A percentile compares a stretch with the other conserved stretches of the same genome.
Conservation (phyloP, 2,113 vertebrate genomes). For the Scomber scombrus region DNA sequence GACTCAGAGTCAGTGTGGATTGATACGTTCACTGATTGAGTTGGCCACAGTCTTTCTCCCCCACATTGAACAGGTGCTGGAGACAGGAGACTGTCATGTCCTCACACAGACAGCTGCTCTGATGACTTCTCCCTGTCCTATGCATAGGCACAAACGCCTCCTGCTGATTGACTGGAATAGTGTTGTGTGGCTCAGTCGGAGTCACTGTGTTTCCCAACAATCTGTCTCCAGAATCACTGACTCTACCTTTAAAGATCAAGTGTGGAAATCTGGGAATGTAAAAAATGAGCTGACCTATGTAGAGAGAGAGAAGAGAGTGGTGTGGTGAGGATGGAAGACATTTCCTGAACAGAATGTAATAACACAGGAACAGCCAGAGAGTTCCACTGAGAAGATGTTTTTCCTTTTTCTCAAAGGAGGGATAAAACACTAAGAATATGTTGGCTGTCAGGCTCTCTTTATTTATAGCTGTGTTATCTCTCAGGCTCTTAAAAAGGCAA, state of each 20-base stretch:
- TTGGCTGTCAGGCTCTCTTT: constrained; percentile 25
- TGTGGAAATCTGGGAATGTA: constrained; percentile 29
- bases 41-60: too few species aligned
- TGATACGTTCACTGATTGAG: too few species aligned
- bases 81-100: too few species aligned
- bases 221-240: too few species aligned
- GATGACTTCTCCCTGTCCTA: too few species aligned
- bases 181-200: too few species aligned
- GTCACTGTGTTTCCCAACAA: too few species aligned
- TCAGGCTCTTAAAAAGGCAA: constrained; percentile 30
- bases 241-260: constrained; percentile 1
- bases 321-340: constrained; percentile 12
- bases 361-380: not conserved
- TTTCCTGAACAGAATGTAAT: constrained; percentile 1
- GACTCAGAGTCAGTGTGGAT: too few species aligned
- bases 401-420: not conserved
- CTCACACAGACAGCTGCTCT: too few species aligned
- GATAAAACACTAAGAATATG: constrained; percentile 22
- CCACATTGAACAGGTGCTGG: too few species aligned
- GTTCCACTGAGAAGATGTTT: not conserved
- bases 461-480: constrained; percentile 57
- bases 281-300: not conserved
- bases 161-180: too few species aligned
- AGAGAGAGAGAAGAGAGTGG: not conserved
- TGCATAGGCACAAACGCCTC: too few species aligned